Percentiles rank a stretch among this genome's conserved stretches.
phyloP scores from a whole-genome alignment of 1,140 invertebrate genomes.

The Microvelia longipes region DNA sequence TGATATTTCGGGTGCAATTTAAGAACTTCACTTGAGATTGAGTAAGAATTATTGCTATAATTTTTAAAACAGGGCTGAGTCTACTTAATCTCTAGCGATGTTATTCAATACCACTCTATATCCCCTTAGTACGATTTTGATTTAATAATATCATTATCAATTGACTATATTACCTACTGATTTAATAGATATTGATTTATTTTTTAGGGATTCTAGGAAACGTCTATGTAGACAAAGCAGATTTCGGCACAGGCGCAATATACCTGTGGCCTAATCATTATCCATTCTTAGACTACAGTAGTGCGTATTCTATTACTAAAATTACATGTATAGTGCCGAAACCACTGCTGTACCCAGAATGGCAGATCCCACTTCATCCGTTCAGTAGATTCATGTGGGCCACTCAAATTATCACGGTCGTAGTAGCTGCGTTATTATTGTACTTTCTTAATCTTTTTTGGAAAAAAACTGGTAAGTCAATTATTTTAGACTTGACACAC shows the following conservation, averaged over 20 bases:
- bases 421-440: constrained; percentile 5
- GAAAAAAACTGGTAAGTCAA: too few relatives aligned
- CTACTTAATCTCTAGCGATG: too few relatives aligned
- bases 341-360: constrained; percentile 8
- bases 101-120: too few relatives aligned
- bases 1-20: too few relatives aligned
- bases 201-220: constrained; percentile 11
- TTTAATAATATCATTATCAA: too few relatives aligned
- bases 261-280: constrained; percentile 42
- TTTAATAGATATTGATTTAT: too few relatives aligned
- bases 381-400: constrained; percentile 9
- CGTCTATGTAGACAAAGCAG: constrained; percentile 37
- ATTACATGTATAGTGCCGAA: constrained; percentile 10
- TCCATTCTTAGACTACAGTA: constrained; percentile 37
- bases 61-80: too few relatives aligned
- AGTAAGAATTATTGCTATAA: too few relatives aligned
- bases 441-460: constrained; percentile 1
- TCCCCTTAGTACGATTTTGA: too few relatives aligned
- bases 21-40: too few relatives aligned
- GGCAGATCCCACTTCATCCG: constrained; percentile 9
- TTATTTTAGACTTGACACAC: too few relatives aligned
- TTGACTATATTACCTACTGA: too few relatives aligned
- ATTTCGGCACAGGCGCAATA: constrained; percentile 40
- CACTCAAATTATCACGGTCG: constrained; percentile 1
- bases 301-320: constrained; percentile 23